A percentile compares a stretch with the other conserved stretches of the same genome.
Conservation (phyloP, 64 coral and sea anemone species). For the Montipora capricornis region DNA sequence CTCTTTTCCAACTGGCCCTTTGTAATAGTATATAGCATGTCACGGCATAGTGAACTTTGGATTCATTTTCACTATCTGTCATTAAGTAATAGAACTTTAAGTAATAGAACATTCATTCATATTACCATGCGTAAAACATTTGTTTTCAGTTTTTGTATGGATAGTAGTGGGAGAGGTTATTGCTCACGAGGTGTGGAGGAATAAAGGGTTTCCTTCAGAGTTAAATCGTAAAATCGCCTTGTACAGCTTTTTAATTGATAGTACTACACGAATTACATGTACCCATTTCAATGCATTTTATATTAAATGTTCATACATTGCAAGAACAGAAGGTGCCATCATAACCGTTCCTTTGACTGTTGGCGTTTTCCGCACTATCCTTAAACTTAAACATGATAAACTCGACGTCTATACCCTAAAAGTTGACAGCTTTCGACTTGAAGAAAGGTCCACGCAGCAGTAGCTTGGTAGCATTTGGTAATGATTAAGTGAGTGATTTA, state of each 20-base stretch:
- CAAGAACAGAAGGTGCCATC: neutral
- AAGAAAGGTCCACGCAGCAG: too few species aligned
- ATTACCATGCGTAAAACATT: neutral
- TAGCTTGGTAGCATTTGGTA: neutral
- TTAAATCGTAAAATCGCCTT: neutral
- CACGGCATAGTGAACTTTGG: neutral
- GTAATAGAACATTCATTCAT: neutral
- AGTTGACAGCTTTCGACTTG: neutral
- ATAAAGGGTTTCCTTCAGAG: neutral
- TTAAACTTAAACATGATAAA: neutral
- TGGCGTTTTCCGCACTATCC: neutral
- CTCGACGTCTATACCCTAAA: neutral
- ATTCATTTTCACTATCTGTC: neutral
- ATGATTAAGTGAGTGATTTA: slow-evolving; percentile 24
- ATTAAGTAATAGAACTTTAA: neutral
- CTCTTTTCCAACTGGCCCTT: too few species aligned
- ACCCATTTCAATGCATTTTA: neutral
- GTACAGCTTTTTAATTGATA: neutral
- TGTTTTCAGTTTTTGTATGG: slow-evolving; percentile 38
- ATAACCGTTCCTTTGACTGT: neutral
- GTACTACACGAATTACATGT: neutral
- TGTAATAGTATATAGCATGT: neutral
- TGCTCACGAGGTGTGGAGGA: neutral
- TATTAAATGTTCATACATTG: neutral
- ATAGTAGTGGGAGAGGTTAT: neutral